Conservation (phyloP, 2,113 vertebrate genomes). For the Danionella cerebrum region DNA sequence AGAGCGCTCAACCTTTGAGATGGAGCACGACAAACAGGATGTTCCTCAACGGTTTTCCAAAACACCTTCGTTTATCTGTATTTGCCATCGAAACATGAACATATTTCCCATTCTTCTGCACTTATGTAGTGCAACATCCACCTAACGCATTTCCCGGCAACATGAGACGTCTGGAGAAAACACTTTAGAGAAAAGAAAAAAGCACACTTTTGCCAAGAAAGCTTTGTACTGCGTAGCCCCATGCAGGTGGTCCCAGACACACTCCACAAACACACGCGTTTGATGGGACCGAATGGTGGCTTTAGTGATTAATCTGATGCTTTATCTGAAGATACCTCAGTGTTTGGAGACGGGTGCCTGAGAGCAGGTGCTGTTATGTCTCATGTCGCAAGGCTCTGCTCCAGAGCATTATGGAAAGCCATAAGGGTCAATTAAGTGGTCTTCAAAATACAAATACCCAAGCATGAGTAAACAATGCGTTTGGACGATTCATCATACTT, state of each 20-base stretch:
- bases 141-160: conserved; percentile 13
- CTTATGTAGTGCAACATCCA: conserved; percentile 41
- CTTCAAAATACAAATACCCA: neutral
- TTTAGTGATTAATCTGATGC: conserved; percentile 72
- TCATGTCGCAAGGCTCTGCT: conserved; percentile 29
- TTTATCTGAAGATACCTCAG: conserved; percentile 55
- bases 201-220: conserved; percentile 50
- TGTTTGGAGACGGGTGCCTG: conserved; percentile 54
- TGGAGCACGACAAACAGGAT: conserved; percentile 51
- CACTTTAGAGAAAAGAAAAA: conserved; percentile 39
- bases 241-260: conserved; percentile 65
- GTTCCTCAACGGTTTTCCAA: conserved; percentile 49
- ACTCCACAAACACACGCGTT: conserved; percentile 56
- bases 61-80: conserved; percentile 63
- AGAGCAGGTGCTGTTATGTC: conserved; percentile 66
- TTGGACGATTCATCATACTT: neutral
- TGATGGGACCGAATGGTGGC: conserved; percentile 44
- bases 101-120: conserved; percentile 58
- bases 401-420: neutral
- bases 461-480: neutral
- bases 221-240: conserved; percentile 43
- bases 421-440: neutral
- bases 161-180: conserved; percentile 42
- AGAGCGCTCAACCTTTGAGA: conserved; percentile 34
- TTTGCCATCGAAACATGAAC: conserved; percentile 54